phyloP scores from a whole-genome alignment of 2,113 vertebrate genomes.

The Cyanoramphus novaezelandiae region DNA sequence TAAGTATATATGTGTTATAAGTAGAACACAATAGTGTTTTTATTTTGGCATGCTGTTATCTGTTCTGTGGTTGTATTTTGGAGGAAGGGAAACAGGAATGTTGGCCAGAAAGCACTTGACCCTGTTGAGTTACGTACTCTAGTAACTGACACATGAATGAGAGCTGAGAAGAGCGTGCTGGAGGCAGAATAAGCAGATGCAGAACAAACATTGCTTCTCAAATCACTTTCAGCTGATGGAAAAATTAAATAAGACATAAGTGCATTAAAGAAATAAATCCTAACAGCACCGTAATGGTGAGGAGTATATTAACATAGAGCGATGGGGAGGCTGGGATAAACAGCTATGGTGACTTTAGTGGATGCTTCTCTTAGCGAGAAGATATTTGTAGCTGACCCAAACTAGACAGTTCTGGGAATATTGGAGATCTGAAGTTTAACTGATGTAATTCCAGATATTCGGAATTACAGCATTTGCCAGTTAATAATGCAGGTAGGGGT shows the following conservation, averaged over 20 bases:
- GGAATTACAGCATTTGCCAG: background rate
- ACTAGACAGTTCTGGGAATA: background rate
- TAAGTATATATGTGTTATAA: background rate
- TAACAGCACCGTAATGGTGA: accelerated
- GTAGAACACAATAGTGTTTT: background rate
- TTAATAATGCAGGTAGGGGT: background rate
- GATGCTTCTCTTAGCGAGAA: background rate
- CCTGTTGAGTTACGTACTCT: background rate
- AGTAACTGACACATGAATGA: background rate
- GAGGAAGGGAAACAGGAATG: background rate
- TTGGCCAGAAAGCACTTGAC: background rate
- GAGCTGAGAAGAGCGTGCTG: background rate
- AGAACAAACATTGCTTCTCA: background rate
- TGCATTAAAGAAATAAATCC: background rate
- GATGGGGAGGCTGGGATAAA: background rate
- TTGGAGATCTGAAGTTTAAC: accelerated
- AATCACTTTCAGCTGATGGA: background rate
- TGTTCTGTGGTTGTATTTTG: background rate
- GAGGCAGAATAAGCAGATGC: background rate
- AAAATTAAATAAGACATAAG: background rate
- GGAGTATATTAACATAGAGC: background rate
- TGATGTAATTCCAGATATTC: background rate
- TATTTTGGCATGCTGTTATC: background rate
- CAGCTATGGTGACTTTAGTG: background rate
- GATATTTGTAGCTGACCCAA: background rate